Evolutionary conservation across 2,113 vertebrate species (phyloP).

Genomic region (Petromus typicus): DNA sequence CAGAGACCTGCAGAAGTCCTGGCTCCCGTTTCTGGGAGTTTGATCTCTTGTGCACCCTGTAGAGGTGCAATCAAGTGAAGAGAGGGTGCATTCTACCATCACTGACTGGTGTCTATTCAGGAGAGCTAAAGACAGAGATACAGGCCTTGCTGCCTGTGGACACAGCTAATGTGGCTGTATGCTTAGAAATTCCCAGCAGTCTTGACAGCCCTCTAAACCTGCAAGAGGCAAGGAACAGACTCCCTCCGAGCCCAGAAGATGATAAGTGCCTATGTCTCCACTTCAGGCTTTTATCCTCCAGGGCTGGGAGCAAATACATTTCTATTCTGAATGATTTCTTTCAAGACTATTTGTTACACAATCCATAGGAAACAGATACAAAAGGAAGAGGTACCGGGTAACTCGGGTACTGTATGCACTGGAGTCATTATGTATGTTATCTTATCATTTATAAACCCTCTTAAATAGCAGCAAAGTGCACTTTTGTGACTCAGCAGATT

Average conservation of each 20-base stretch:
- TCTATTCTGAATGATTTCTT: not conserved
- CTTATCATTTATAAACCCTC: not conserved
- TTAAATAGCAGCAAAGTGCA: not conserved
- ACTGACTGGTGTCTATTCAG: not conserved
- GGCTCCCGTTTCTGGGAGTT: not conserved
- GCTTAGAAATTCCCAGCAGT: not conserved
- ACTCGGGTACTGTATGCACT: not conserved
- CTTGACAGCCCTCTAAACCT: not conserved
- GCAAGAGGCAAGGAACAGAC: not conserved
- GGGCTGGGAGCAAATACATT: not conserved
- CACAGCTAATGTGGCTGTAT: not conserved
- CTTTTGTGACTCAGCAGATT: not conserved
- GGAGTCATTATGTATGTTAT: not conserved
- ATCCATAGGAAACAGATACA: conserved; percentile 18
- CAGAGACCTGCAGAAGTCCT: not conserved
- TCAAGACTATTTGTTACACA: not conserved
- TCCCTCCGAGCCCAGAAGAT: not conserved
- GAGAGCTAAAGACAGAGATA: not conserved
- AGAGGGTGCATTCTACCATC: not conserved
- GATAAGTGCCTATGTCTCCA: not conserved
- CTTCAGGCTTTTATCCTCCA: not conserved
- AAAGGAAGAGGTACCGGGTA: not conserved
- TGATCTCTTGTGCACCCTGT: not conserved
- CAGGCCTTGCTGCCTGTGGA: not conserved
- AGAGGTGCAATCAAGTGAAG: not conserved